These are phyloP conservation scores for Ophion ellenae DNA, from an alignment of 2,888 invertebrate species.

Conservation along the genomic window DNA sequence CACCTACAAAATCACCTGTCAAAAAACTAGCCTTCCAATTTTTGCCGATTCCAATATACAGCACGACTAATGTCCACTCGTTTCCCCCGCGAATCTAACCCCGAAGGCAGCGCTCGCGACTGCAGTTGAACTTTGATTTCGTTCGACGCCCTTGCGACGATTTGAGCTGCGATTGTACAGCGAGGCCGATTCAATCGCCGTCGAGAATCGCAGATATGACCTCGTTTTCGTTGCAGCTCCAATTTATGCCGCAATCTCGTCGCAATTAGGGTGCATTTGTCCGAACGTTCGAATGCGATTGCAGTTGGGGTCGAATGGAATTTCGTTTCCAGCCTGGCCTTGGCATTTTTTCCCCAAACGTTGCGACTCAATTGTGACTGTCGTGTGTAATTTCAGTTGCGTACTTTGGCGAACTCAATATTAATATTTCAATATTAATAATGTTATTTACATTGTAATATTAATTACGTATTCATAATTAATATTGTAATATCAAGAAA, in stretches of 20 bases:
- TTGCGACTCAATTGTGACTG: constrained; percentile 4
- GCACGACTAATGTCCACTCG: neutral
- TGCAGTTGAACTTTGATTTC: neutral
- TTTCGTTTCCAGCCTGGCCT: neutral
- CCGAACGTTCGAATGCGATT: neutral
- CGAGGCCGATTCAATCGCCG: neutral
- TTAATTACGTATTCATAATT: neutral
- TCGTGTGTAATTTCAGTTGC: neutral
- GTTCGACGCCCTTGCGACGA: neutral
- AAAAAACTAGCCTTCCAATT: too few relatives aligned
- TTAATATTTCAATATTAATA: too few relatives aligned
- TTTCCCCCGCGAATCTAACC: neutral
- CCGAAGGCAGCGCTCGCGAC: neutral
- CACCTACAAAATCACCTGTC: too few relatives aligned
- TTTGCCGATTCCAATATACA: too few relatives aligned
- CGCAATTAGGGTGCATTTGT: too few relatives aligned
- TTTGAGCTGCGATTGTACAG: constrained; percentile 1
- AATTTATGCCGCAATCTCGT: neutral
- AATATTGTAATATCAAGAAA: neutral
- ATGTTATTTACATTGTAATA: neutral
- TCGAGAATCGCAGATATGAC: neutral
- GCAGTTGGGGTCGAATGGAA: neutral
- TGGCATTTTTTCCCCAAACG: neutral
- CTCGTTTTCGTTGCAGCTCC: neutral
- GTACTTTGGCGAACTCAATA: neutral